Percentiles rank a stretch among this genome's conserved stretches.
Evolutionary conservation across 2,797 vertebrate species (phyloP).

Genomic region (Balearica regulorum): DNA sequence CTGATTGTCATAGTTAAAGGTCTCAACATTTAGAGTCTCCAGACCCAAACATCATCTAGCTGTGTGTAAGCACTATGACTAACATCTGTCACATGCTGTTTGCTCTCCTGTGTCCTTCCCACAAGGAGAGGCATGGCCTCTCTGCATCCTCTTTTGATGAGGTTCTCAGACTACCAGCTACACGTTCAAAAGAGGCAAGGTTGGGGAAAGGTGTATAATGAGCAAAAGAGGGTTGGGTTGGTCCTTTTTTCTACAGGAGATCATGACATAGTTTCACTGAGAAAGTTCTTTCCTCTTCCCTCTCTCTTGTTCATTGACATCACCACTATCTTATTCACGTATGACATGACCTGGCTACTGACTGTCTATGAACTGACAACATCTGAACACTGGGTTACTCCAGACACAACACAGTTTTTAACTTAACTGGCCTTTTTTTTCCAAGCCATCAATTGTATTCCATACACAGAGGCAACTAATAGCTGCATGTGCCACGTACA

Average conservation of each 20-base stretch:
- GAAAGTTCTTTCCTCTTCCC: not conserved
- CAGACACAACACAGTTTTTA: not conserved
- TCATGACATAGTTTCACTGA: not conserved
- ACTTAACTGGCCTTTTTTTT: not conserved
- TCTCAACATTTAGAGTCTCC: not conserved
- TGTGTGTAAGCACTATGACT: not conserved
- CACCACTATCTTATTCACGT: not conserved
- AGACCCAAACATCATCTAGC: not conserved
- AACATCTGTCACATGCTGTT: accelerated
- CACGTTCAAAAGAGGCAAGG: not conserved
- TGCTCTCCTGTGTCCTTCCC: not conserved
- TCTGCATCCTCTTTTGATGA: not conserved
- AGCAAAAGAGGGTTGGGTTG: not conserved
- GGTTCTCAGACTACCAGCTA: not conserved
- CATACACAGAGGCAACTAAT: not conserved
- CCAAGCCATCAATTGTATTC: not conserved
- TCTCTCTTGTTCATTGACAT: not conserved
- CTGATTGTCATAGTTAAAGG: not conserved
- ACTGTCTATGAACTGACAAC: not conserved
- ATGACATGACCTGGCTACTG: not conserved
- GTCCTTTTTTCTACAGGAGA: not conserved
- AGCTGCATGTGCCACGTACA: accelerated
- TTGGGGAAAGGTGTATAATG: not conserved
- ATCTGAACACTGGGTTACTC: not conserved
- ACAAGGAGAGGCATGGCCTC: not conserved